Evolutionary conservation across 2,888 invertebrate genomes (phyloP), one percentile per base, ranked within the genome.

Genomic region (Danaus chrysippus): DNA sequence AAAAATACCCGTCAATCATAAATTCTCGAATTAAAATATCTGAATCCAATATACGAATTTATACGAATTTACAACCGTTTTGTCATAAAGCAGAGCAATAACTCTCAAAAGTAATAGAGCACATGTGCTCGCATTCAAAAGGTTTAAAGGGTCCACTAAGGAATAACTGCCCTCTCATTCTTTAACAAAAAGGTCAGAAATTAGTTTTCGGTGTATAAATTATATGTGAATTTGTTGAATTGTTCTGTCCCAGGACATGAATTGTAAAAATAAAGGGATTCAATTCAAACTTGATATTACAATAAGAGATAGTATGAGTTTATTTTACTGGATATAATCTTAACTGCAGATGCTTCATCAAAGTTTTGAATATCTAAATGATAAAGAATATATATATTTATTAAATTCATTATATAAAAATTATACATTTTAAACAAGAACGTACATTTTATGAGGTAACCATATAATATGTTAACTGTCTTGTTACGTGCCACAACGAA

Each of bases 41-140:
- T 57, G 52, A 66, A 61, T 62, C 59, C 68, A 67, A 63, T 66
- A 68, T 61, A 52, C 49, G 63, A 53, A 71, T 71, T 68, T 66
- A 68, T 61, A 52, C 49, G 63, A 53, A 71, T 71, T 68, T 67
- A 64, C 71, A 65, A 58, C 54, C 54, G 49, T 54, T 66, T 72
- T 70, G 74, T 75, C 71, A 75, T 81, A 79, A 82, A 77, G 77
- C 78, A 76, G 71, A 68, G 75, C 70, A 75, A 82, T 84, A 82
- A 79, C 79, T 77, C 72, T 71, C 71, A 74, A 78, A 79, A 76
- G 80, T 82, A 79, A 78, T 76, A 78, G 76, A 75, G 67, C 80
- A 79, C 82, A 79, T 81, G 78, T 79, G 80, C 75, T 74, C 71
- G 73, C 69, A 72, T 75, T 72, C 70, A 70, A 72, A 75, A 73